Evolutionary conservation across 2,797 vertebrate species (phyloP).

Genomic region (Amphiprion clarkii): DNA sequence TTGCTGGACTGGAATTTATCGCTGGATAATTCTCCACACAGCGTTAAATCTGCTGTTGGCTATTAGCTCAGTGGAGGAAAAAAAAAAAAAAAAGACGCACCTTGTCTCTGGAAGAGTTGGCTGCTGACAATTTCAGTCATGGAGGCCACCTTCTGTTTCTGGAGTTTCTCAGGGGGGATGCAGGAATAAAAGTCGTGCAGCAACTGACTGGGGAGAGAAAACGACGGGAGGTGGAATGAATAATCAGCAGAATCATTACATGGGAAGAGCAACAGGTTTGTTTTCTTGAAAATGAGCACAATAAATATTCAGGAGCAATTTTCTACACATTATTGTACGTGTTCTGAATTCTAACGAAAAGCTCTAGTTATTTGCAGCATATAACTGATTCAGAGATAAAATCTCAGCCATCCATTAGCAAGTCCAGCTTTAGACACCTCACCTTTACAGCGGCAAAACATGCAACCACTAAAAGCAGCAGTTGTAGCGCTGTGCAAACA

Average conservation of each 20-base stretch:
- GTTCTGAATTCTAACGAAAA: conserved; percentile 8
- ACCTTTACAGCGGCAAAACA: conserved; percentile 25
- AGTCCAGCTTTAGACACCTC: conserved; percentile 4
- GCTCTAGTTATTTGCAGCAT: not conserved
- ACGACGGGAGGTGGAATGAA: conserved; percentile 17
- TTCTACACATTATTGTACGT: not conserved
- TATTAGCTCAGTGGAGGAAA: not conserved
- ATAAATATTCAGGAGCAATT: conserved; percentile 24
- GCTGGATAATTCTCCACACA: conserved; percentile 25
- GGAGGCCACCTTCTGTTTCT: conserved; percentile 96
- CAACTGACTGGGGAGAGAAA: conserved; percentile 87
- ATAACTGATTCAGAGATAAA: conserved; percentile 24
- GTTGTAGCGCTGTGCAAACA: conserved; percentile 20
- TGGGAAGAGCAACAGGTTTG: conserved; percentile 24
- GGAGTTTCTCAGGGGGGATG: conserved; percentile 92
- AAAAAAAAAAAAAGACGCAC: conserved; percentile 72
- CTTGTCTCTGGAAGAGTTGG: conserved; percentile 93
- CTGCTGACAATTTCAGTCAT: conserved; percentile 97
- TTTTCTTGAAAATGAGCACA: conserved; percentile 18
- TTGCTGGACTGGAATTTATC: conserved; percentile 32
- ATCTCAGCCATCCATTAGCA: not conserved
- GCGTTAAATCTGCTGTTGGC: not conserved
- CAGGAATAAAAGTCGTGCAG: conserved; percentile 95
- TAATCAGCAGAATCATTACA: conserved; percentile 32
- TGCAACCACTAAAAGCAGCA: conserved; percentile 30